Evolutionary conservation across 2,113 vertebrate species (phyloP).

Genomic region (Podilymbus podiceps): DNA sequence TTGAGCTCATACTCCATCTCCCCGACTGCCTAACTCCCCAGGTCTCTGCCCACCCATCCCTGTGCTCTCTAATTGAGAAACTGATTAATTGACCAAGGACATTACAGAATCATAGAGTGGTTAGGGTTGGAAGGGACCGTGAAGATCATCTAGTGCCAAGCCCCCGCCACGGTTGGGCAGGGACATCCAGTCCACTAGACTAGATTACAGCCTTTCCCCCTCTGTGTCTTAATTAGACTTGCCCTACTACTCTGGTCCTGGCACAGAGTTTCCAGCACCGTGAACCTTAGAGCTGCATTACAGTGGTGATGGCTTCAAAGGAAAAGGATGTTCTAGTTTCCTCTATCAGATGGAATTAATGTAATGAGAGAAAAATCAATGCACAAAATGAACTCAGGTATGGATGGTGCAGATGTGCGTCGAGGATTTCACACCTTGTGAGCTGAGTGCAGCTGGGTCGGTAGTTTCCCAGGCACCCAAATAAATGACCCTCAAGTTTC

Average conservation of each 20-base stretch:
- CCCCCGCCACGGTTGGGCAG: no score
- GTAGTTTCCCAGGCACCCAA: not conserved
- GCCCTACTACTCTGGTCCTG: not conserved
- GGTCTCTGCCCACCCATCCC: not conserved
- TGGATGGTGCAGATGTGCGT: not conserved
- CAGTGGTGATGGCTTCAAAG: not conserved
- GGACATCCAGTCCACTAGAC: no score
- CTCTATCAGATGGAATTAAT: not conserved
- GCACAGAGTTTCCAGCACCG: not conserved
- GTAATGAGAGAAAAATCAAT: not conserved
- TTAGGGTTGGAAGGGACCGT: no score
- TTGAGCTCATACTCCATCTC: not conserved
- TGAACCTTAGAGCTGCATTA: not conserved
- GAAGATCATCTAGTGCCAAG: no score
- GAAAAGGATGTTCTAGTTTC: not conserved
- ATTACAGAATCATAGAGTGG: not conserved
- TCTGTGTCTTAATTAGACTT: not conserved
- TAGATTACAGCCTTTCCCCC: not conserved
- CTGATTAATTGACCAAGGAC: not conserved
- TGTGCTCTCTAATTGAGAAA: not conserved
- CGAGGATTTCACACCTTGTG: not conserved
- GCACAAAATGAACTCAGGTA: fast-evolving
- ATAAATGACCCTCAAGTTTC: not conserved
- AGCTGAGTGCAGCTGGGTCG: fast-evolving
- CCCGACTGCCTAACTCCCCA: not conserved